Conservation (phyloP, 2,888 invertebrate genomes). For the Calameuta idolon region DNA sequence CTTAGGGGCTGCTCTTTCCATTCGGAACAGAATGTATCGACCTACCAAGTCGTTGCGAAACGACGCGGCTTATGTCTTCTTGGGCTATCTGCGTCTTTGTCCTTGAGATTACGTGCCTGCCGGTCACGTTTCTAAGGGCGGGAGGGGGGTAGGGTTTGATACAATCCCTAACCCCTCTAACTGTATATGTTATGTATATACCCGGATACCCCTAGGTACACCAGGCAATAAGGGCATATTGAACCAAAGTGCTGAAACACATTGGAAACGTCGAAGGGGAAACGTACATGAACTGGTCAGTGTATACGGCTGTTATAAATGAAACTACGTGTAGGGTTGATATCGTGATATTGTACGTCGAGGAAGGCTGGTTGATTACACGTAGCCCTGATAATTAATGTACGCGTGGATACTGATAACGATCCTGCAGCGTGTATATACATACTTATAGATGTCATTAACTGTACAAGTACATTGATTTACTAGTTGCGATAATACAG, state of each 20-base stretch:
- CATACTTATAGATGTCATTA: background rate
- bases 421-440: background rate
- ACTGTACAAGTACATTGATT: background rate
- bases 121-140: background rate
- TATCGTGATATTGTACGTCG: background rate
- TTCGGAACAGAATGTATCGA: background rate
- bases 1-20: slow-evolving; percentile 15
- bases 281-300: background rate
- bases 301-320: background rate
- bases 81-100: background rate
- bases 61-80: background rate
- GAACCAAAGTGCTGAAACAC: background rate
- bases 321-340: background rate
- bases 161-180: background rate
- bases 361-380: background rate
- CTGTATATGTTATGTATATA: background rate
- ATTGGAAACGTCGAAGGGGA: background rate
- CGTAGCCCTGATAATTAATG: background rate
- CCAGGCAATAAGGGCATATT: background rate
- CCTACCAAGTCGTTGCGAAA: background rate
- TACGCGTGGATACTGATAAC: background rate
- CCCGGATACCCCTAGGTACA: background rate
- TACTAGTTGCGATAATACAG: background rate
- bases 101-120: background rate
- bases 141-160: background rate